phyloP scores from a whole-genome alignment of 2,113 vertebrate genomes.

The Oreochromis aureus region DNA sequence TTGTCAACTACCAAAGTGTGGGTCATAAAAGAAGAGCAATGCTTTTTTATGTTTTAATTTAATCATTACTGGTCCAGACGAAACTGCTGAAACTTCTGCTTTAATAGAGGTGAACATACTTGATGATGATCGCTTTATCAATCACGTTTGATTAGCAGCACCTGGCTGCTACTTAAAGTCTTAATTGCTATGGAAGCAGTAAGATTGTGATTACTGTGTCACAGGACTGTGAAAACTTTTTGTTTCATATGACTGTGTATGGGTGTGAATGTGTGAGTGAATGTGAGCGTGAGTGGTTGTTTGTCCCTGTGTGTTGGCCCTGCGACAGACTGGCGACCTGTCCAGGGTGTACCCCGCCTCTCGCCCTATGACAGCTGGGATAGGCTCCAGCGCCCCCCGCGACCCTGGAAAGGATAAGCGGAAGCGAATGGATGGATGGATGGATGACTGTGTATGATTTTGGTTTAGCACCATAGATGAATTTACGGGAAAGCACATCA shows the following conservation, averaged over 20 bases:
- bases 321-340: too few relatives aligned
- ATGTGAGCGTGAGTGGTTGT: too few relatives aligned
- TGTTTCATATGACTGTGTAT: not conserved
- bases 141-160: not conserved
- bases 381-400: too few relatives aligned
- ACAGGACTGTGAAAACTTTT: not conserved
- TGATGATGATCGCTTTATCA: not conserved
- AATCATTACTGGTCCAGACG: not conserved
- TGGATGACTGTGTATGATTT: not conserved
- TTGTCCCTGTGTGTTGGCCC: too few relatives aligned
- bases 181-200: not conserved
- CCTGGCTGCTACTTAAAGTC: not conserved
- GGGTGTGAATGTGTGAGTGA: too few relatives aligned
- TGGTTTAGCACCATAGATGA: not conserved
- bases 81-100: not conserved
- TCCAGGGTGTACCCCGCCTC: too few relatives aligned
- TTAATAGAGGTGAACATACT: not conserved
- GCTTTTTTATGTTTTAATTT: not conserved
- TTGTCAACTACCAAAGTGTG: not conserved
- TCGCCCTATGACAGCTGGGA: too few relatives aligned
- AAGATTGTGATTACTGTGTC: not conserved
- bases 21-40: not conserved
- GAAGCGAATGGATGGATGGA: too few relatives aligned
- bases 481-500: not conserved
- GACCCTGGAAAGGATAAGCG: too few relatives aligned